These are phyloP conservation scores for Tiliqua scincoides DNA, from an alignment of 2,113 vertebrate species.

Conservation along the genomic window DNA sequence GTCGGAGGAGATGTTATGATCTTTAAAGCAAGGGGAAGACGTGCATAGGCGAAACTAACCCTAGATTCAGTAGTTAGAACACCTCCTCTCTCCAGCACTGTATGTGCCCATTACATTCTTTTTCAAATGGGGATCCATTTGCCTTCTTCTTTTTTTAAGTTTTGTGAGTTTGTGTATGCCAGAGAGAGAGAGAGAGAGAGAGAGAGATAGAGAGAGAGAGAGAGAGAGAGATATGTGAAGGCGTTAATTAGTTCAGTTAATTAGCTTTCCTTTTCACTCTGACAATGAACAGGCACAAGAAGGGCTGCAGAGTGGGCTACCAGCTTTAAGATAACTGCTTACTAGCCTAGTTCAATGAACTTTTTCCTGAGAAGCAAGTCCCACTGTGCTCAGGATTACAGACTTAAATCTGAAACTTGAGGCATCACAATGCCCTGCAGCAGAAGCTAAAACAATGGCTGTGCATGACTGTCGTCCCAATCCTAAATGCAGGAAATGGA, in stretches of 20 bases:
- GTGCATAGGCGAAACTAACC: background rate
- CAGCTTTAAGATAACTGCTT: too few species aligned
- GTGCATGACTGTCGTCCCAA: background rate
- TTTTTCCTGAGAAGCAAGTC: background rate
- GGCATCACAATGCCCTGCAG: background rate
- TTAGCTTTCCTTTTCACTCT: background rate
- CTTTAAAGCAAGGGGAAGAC: background rate
- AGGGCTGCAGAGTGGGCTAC: too few species aligned
- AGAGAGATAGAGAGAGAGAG: too few species aligned
- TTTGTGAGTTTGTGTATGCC: too few species aligned
- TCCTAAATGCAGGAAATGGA: background rate
- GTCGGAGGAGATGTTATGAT: background rate
- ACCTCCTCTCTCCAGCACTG: too few species aligned
- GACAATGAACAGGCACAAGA: background rate
- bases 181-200: too few species aligned
- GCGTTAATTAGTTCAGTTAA: too few species aligned
- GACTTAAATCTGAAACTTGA: background rate
- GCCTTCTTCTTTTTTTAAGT: too few species aligned
- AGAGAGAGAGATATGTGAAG: too few species aligned
- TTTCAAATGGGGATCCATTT: background rate
- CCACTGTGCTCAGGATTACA: background rate
- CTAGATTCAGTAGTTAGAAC: background rate
- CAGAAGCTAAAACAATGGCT: background rate
- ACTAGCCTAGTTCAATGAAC: too few species aligned
- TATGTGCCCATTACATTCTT: too few species aligned